phyloP scores from a whole-genome alignment of 2,888 invertebrate species.

The Coleophora flavipennella region DNA sequence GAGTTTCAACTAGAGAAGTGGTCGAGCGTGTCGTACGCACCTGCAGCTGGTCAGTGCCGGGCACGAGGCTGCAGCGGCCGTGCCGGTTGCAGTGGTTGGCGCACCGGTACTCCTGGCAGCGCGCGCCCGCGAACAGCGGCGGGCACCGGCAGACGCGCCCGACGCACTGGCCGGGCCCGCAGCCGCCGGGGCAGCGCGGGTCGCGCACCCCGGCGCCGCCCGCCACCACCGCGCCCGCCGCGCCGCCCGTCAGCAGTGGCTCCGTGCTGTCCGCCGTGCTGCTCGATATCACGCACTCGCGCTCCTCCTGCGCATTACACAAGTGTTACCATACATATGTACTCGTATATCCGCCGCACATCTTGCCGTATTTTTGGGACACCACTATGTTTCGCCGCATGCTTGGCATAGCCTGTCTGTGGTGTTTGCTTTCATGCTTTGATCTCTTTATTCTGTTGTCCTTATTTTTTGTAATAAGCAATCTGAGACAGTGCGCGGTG shows the following conservation, averaged over 20 bases:
- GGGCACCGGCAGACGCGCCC: conserved; percentile 75
- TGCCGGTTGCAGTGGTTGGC: conserved; percentile 76
- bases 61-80: conserved; percentile 24
- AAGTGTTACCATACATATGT: no score
- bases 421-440: no score
- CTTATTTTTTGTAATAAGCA: no score
- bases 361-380: no score
- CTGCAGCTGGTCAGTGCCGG: conserved; percentile 36
- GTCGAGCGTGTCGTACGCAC: no score
- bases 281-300: conserved; percentile 30
- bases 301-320: conserved; percentile 27
- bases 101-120: conserved; percentile 80
- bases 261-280: conserved; percentile 3
- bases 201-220: conserved; percentile 3
- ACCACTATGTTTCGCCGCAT: no score
- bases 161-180: conserved; percentile 51
- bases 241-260: background rate
- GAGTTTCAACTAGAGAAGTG: no score
- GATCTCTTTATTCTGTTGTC: no score
- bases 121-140: conserved; percentile 74
- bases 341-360: no score
- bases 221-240: conserved; percentile 1
- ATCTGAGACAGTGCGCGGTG: no score
- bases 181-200: conserved; percentile 12
- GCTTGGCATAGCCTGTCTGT: no score